phyloP scores from a whole-genome alignment of 2,113 vertebrate species.

The Fulica atra region DNA sequence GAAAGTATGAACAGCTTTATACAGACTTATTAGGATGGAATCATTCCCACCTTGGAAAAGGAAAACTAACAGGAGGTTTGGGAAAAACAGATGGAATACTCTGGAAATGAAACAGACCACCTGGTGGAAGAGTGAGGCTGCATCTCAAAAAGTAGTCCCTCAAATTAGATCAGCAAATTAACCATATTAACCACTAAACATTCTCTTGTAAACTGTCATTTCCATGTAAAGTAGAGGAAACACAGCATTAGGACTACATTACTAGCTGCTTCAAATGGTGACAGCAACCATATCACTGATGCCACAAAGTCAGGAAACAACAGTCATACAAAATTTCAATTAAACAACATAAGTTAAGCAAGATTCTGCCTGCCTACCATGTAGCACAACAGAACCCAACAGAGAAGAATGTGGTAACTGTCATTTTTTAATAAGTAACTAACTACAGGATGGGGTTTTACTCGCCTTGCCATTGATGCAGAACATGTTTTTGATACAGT shows the following conservation, averaged over 20 bases:
- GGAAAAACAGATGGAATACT: not conserved
- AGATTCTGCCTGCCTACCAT: not conserved
- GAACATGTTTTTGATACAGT: not conserved
- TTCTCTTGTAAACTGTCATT: not conserved
- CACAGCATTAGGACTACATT: not conserved
- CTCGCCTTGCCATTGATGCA: not conserved
- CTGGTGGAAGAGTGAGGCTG: not conserved
- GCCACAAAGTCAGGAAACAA: not conserved
- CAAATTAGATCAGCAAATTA: not conserved
- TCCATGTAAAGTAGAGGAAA: not conserved
- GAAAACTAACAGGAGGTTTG: not conserved
- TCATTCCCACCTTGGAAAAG: not conserved
- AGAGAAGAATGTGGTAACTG: not conserved
- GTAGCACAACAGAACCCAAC: not conserved
- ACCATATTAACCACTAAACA: not conserved
- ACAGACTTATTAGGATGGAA: not conserved
- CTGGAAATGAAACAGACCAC: not conserved
- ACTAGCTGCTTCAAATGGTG: not conserved
- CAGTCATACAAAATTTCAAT: not conserved
- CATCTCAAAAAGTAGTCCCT: not conserved
- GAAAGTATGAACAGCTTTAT: not conserved
- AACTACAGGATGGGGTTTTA: not conserved
- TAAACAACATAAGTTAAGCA: not conserved
- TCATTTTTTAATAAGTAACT: not conserved
- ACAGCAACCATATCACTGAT: not conserved